A percentile compares a stretch with the other conserved stretches of the same genome.
Evolutionary conservation across 2,888 invertebrate species (phyloP).

Genomic region (Horisme vitalbata): DNA sequence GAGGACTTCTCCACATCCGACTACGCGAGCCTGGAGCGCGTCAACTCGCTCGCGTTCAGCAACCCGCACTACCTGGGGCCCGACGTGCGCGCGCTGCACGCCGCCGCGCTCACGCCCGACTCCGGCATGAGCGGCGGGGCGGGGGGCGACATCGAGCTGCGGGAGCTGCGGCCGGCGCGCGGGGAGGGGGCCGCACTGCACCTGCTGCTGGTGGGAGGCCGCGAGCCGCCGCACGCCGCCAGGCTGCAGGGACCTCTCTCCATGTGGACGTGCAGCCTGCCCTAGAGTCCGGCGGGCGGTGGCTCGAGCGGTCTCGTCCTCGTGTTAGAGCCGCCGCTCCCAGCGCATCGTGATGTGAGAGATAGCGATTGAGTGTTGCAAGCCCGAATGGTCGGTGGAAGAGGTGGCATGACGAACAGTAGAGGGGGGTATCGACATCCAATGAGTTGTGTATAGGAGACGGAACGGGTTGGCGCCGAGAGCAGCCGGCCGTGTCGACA

Average conservation of each 20-base stretch:
- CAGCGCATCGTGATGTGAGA: no score
- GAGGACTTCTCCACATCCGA: conserved; percentile 87
- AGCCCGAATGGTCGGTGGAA: no score
- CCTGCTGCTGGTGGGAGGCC: conserved; percentile 87
- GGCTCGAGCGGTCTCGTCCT: no score
- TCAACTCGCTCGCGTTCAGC: conserved; percentile 86
- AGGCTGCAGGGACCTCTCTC: conserved; percentile 90
- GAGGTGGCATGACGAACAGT: not conserved
- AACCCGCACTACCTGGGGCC: conserved; percentile 90
- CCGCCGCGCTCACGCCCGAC: conserved; percentile 86
- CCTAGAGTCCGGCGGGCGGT: conserved; percentile 3
- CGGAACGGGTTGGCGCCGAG: no score
- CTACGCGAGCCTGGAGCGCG: conserved; percentile 88
- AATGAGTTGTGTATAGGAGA: no score
- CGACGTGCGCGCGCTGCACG: conserved; percentile 87
- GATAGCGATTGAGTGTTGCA: no score
- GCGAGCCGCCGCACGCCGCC: conserved; percentile 90
- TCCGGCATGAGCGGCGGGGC: conserved; percentile 81
- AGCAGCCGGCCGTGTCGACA: no score
- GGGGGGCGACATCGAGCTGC: conserved; percentile 48
- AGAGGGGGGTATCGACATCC: no score
- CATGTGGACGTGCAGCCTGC: conserved; percentile 84
- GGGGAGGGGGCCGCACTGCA: conserved; percentile 51
- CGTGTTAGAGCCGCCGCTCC: no score
- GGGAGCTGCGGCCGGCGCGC: conserved; percentile 48